A percentile compares a stretch with the other conserved stretches of the same genome.
These are phyloP conservation scores for Dryoscopus gambensis DNA, from an alignment of 2,113 vertebrate species.

Conservation along the genomic window DNA sequence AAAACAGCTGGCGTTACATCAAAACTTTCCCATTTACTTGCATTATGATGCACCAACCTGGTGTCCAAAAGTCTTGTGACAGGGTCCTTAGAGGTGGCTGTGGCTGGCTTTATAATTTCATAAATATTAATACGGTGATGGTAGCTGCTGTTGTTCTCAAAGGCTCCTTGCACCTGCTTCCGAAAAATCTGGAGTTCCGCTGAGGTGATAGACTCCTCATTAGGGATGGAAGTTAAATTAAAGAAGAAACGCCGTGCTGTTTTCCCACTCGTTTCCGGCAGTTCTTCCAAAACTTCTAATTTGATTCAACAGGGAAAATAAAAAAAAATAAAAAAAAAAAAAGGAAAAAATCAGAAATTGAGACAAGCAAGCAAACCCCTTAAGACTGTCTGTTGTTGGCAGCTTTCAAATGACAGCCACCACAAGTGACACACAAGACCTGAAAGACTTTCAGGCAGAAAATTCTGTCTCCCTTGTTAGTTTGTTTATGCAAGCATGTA, in stretches of 20 bases:
- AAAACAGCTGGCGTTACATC: conserved; percentile 92
- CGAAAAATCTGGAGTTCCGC: conserved; percentile 96
- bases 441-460: neutral
- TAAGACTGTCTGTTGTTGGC: neutral
- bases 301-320: conserved; percentile 4
- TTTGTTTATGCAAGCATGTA: neutral
- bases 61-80: conserved; percentile 95
- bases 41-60: conserved; percentile 89
- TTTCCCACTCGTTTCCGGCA: conserved; percentile 86
- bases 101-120: conserved; percentile 87
- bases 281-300: conserved; percentile 90
- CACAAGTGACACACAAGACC: neutral
- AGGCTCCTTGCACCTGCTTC: conserved; percentile 81
- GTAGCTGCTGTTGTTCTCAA: conserved; percentile 73
- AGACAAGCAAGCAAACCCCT: neutral
- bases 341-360: conserved; percentile 8
- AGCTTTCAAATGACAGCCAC: neutral
- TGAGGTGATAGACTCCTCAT: conserved; percentile 89
- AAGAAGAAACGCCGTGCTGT: conserved; percentile 94
- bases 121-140: conserved; percentile 97
- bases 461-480: neutral
- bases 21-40: conserved; percentile 95
- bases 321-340: neutral
- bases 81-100: conserved; percentile 75
- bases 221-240: conserved; percentile 91